Percentiles rank a stretch among this genome's conserved stretches.
Evolutionary conservation across 2,888 invertebrate genomes (phyloP).

Genomic region (Anoncus sp.): DNA sequence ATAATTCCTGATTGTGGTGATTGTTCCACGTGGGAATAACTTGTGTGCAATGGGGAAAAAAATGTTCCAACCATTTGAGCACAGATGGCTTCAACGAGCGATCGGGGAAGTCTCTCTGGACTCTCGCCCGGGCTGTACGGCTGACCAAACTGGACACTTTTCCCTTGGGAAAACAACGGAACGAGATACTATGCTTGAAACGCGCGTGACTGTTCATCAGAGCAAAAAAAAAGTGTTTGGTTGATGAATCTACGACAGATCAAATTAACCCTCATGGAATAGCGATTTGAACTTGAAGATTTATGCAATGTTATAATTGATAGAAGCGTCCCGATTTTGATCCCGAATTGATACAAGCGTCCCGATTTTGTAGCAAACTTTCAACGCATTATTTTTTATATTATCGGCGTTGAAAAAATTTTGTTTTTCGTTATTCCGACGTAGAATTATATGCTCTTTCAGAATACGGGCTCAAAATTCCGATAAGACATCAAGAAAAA

Average conservation of each 20-base stretch:
- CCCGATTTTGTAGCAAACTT: too few species aligned
- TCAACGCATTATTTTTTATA: too few species aligned
- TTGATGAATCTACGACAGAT: conserved; percentile 7
- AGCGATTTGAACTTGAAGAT: background rate
- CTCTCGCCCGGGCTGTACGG: conserved; percentile 15
- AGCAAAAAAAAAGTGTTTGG: background rate
- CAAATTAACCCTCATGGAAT: background rate
- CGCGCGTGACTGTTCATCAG: background rate
- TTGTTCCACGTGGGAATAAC: conserved; percentile 49
- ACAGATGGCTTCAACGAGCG: conserved; percentile 22
- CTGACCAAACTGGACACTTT: conserved; percentile 52
- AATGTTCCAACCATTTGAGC: conserved; percentile 30
- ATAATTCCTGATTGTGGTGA: conserved; percentile 17
- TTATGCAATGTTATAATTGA: too few species aligned
- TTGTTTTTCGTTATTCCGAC: too few species aligned
- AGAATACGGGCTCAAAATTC: too few species aligned
- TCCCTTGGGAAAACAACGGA: conserved; percentile 51
- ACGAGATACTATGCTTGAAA: background rate
- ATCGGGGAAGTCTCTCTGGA: conserved; percentile 36
- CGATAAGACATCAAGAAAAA: too few species aligned
- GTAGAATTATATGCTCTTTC: too few species aligned
- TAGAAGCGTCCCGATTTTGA: too few species aligned
- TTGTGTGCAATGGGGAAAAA: conserved; percentile 34
- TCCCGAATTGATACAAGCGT: too few species aligned
- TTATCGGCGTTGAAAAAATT: too few species aligned